These are phyloP conservation scores for Alloplasta piceator DNA, from an alignment of 2,888 invertebrate genomes.

Conservation along the genomic window DNA sequence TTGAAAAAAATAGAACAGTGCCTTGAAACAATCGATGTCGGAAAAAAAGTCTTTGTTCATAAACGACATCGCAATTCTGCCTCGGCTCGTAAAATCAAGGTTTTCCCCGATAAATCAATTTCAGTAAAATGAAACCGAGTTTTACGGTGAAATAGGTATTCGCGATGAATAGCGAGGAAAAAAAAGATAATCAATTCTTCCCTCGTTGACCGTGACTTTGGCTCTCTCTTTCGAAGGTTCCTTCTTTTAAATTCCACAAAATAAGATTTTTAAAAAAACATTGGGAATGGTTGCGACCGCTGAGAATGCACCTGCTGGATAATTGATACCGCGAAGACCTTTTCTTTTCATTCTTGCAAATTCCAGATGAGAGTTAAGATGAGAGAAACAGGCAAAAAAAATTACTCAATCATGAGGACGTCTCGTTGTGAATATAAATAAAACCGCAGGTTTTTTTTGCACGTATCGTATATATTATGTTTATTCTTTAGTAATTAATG, in stretches of 20 bases:
- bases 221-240: conserved; percentile 48
- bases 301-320: conserved; percentile 36
- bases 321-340: conserved; percentile 45
- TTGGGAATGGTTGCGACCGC: conserved; percentile 11
- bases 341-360: conserved; percentile 18
- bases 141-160: not conserved
- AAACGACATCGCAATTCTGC: not conserved
- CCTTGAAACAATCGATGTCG: not conserved
- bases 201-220: conserved; percentile 8
- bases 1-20: not conserved
- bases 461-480: not conserved
- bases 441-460: not conserved
- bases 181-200: not conserved
- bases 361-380: conserved; percentile 21
- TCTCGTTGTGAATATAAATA: conserved; percentile 18
- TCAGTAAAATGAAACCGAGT: not conserved
- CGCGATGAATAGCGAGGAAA: not conserved
- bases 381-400: conserved; percentile 35
- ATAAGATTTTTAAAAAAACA: conserved; percentile 28
- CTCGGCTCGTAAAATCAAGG: conserved; percentile 1
- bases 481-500: conserved; percentile 10
- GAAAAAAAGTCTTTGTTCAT: not conserved
- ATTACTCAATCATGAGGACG: conserved; percentile 37
- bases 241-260: conserved; percentile 5
- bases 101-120: not conserved